Base-by-base conservation (phyloP, 1,140 invertebrate genomes). In the Chironomus tepperi region DNA sequence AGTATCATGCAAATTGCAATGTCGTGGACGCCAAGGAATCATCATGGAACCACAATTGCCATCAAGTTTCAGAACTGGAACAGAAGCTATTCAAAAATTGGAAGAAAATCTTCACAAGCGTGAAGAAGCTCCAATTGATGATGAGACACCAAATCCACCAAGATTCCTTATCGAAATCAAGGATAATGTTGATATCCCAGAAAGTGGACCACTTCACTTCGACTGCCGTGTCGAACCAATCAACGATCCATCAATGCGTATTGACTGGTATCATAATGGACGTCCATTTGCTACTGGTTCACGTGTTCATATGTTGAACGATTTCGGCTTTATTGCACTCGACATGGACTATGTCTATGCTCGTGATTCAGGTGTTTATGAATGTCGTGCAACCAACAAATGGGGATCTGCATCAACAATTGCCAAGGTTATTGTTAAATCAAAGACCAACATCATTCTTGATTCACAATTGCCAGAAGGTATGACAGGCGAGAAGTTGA, bases 241-340 rank as follows among this genome's bases (percentile, higher is more conserved):
- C 0, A 90, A 90, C 74, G 94, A 97, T 84, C 86, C 93, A 8
- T 89, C 90, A 1, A 94, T 96, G 91, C 87, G 91, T 57, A 94
- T 97, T 77, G 94, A 97, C 81, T 98, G 96, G 95, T 96, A 92
- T 88, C 90, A 93, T 77, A 96, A 97, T 83, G 95, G 95, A 16
- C 87, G 89, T 77, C 93, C 94, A 42, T 91, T 97, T 79, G 91
- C 90, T 0, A 95, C 92, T 24, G 93, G 94, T 15, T 95, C 93
- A 12, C 85, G 96, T 76, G 93, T 97, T 3, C 93, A 95, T 80
- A 93, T 93, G 82, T 87, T 95, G 18, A 94, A 96, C 81, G 95
- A 98, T 78, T 96, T 96, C 82, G 94, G 94, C n/a, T 95, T 94
- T 75, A 92, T 96, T 77, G 91, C 93, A 0, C 82, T 96, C 74